Percentiles rank a stretch among this genome's conserved stretches.
These are phyloP conservation scores for Drosophila barbarae DNA, from an alignment of 2,888 invertebrate genomes.

Conservation along the genomic window DNA sequence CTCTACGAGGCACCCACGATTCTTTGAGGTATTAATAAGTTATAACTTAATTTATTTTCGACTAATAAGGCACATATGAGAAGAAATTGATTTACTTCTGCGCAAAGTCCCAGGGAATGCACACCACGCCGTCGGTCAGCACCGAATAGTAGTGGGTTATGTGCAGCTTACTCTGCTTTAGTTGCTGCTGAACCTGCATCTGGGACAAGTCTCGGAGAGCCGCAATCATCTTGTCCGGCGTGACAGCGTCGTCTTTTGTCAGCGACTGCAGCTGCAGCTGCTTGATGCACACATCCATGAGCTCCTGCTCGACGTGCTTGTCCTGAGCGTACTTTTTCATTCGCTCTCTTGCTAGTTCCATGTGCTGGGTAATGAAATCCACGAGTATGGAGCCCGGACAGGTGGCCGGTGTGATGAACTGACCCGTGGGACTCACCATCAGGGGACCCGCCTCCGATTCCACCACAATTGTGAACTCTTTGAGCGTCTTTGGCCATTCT, in stretches of 20 bases:
- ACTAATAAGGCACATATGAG: conserved; percentile 55
- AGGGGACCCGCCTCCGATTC: conserved; percentile 94
- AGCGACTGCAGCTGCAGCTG: conserved; percentile 86
- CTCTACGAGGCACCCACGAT: background rate
- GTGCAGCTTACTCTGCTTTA: conserved; percentile 84
- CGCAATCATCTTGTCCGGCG: conserved; percentile 92
- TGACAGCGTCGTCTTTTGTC: conserved; percentile 93
- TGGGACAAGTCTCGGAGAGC: conserved; percentile 87
- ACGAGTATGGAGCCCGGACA: conserved; percentile 93
- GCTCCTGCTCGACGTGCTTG: conserved; percentile 88
- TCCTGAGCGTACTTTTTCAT: conserved; percentile 84
- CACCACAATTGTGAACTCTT: conserved; percentile 84
- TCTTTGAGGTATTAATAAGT: background rate
- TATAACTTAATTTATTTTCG: conserved; percentile 50
- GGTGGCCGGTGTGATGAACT: conserved; percentile 94
- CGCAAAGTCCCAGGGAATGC: conserved; percentile 93
- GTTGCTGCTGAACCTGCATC: conserved; percentile 80
- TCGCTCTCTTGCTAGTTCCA: conserved; percentile 85
- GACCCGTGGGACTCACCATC: conserved; percentile 95
- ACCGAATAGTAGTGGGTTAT: conserved; percentile 96
- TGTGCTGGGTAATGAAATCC: conserved; percentile 89
- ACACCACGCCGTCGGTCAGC: conserved; percentile 92
- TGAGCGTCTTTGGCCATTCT: conserved; percentile 86
- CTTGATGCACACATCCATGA: conserved; percentile 84
- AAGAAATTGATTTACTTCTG: conserved; percentile 44